Conservation (phyloP, 2,888 invertebrate genomes). For the Ceriagrion tenellum region DNA sequence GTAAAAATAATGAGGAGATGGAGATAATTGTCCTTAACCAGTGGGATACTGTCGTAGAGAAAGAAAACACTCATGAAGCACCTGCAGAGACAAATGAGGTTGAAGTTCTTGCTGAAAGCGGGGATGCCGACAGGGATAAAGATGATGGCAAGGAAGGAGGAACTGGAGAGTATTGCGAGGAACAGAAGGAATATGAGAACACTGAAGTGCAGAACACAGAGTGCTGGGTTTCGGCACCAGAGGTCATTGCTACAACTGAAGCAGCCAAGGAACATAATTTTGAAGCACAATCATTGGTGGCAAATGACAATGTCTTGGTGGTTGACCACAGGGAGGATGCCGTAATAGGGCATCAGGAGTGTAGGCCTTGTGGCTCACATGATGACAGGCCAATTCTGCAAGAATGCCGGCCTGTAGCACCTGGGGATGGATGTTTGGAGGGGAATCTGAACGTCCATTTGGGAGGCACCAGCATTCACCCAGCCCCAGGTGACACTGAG, state of each 20-base stretch:
- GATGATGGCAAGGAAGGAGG: neutral
- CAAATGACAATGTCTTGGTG: neutral
- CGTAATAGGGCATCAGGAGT: neutral
- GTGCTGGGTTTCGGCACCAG: neutral
- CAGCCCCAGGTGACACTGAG: conserved; percentile 44
- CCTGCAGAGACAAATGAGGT: neutral
- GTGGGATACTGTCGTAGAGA: neutral
- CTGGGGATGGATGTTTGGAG: neutral
- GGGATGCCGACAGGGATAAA: neutral
- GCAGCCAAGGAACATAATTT: neutral
- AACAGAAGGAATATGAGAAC: neutral
- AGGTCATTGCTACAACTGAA: neutral
- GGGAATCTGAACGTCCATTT: neutral
- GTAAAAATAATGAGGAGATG: neutral
- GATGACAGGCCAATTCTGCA: neutral
- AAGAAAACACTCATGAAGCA: neutral
- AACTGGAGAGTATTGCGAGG: neutral
- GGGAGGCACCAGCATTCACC: neutral
- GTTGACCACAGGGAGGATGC: neutral
- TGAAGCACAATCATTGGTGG: neutral
- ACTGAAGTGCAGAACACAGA: neutral
- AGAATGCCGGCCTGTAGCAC: neutral
- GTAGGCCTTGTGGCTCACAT: neutral
- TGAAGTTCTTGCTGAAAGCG: neutral
- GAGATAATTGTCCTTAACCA: conserved; percentile 28